A percentile compares a stretch with the other conserved stretches of the same genome.
Conservation (phyloP, 2,797 vertebrate species). For the Chelidonichthys spinosus region DNA sequence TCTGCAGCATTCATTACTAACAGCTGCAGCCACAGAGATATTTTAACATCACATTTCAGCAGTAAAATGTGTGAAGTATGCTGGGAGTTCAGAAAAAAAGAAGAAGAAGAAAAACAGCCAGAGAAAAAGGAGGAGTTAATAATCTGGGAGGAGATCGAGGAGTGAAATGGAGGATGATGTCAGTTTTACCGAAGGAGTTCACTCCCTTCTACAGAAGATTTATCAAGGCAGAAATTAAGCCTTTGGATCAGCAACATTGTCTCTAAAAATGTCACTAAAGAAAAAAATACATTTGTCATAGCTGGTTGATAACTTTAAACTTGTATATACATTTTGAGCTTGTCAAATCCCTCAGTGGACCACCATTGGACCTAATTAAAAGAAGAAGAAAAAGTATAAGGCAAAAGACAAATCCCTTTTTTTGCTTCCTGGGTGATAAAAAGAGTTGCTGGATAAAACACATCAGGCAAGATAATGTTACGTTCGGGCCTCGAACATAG, state of each 20-base stretch:
- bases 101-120: background rate
- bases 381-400: too few relatives aligned
- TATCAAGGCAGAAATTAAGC: background rate
- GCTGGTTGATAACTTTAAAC: background rate
- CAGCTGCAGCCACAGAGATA: conserved; percentile 11
- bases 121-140: conserved; percentile 26
- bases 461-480: too few relatives aligned
- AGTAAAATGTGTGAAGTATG: conserved; percentile 17
- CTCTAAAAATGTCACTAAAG: background rate
- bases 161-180: conserved; percentile 35
- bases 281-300: background rate
- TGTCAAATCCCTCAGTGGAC: too few relatives aligned
- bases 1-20: conserved; percentile 1
- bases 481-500: too few relatives aligned
- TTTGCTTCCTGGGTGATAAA: too few relatives aligned
- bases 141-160: conserved; percentile 18
- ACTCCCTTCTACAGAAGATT: conserved; percentile 22
- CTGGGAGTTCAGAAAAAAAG: conserved; percentile 6
- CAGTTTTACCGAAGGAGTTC: conserved; percentile 13
- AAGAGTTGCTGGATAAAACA: too few relatives aligned
- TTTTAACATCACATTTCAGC: background rate
- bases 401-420: too few relatives aligned
- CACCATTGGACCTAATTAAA: too few relatives aligned
- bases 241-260: background rate
- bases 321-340: background rate